Base-by-base conservation (phyloP, 2,797 vertebrate species). In the Arrhamphus sclerolepis region DNA sequence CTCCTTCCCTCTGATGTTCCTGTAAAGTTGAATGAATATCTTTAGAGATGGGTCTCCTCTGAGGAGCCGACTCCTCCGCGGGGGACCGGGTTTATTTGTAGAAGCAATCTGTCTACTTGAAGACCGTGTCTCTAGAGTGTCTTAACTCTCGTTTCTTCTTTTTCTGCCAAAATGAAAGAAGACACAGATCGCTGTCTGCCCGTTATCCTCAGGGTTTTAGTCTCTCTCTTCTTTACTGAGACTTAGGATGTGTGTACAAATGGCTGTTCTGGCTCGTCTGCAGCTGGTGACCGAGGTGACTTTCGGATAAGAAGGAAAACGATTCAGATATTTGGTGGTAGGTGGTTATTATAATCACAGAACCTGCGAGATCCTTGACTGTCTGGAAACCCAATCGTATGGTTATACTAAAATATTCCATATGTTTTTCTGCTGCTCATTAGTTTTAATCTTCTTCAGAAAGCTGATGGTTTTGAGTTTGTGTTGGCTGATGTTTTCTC, bases 81-180 rank as follows among this genome's bases (percentile, higher is more conserved):
- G 75, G 86, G 80, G 74, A 67, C 62, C 34, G 66, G 55, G 59
- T 66, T 66, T 87, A 80, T 87, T 88, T 87, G 79, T 75, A 74
- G 82, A 88, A 81, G 80, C 65, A 47, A 83, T 87, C 78, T 68
- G 73, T 83, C 77, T 80, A 48, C 75, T 70, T 83, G 81, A 80
- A 77, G 62, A 85, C 77, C 62, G 67, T 55, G 78, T 85, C 83
- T 83, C 84, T 62, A 19, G 75, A 79, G 78, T 82, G 83, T 80
- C 77, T 82, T 76, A 73, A 72, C 75, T 80, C 82, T 80, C 62
- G 66, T 77, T 85, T 79, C 73, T 71, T 81, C 74, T 63, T 62
- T 57, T 9, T 44, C 69, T 72, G 75, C 63, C 69, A 65, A 63
- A 65, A 80, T 77, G 68, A 81, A 82, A 76, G 73, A 68, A 79